phyloP scores from a whole-genome alignment of 2,797 vertebrate species.

The Numenius phaeopus region DNA sequence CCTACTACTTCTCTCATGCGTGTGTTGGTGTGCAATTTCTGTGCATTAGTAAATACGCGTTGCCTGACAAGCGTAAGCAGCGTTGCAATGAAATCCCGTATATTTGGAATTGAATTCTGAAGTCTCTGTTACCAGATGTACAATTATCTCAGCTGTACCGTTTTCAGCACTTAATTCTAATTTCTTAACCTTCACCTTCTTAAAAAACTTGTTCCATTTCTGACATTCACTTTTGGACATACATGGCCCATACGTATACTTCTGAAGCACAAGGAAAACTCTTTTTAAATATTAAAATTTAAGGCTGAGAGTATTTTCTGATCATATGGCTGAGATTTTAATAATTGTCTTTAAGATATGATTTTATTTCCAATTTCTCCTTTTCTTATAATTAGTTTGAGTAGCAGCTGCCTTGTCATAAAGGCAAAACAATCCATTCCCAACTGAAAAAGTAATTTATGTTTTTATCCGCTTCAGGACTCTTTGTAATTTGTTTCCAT shows the following conservation, averaged over 20 bases:
- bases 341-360: not conserved
- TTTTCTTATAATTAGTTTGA: not conserved
- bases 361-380: not conserved
- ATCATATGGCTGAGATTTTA: not conserved
- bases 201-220: not conserved
- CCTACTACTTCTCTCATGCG: not conserved
- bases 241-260: not conserved
- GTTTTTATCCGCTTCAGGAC: not conserved
- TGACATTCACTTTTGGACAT: not conserved
- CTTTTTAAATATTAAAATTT: not conserved
- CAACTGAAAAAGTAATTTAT: not conserved
- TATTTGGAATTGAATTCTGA: not conserved
- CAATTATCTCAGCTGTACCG: not conserved
- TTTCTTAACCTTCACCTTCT: not conserved
- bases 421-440: not conserved
- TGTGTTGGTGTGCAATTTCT: not conserved
- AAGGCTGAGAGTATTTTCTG: not conserved
- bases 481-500: not conserved
- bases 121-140: not conserved
- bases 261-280: not conserved
- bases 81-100: not conserved
- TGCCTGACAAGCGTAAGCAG: not conserved
- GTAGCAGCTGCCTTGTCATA: not conserved
- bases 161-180: not conserved
- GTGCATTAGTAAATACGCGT: fast-evolving